phyloP scores from a whole-genome alignment of 2,888 invertebrate species.

The Bugula neritina region DNA sequence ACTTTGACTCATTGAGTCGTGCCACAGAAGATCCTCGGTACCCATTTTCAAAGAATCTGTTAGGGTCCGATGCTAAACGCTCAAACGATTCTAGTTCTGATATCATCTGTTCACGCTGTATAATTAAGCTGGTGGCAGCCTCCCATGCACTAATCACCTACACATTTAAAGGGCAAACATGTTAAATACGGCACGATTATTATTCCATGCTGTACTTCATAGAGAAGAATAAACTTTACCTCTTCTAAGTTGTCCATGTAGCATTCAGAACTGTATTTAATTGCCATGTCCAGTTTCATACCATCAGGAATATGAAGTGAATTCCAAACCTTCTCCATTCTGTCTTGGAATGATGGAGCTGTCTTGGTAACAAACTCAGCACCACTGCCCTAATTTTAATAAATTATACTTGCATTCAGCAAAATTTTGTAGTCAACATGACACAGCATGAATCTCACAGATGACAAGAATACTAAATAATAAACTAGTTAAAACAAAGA shows the following conservation, averaged over 20 bases:
- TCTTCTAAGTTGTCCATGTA: constrained; percentile 40
- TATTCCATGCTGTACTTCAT: too few relatives aligned
- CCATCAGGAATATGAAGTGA: constrained; percentile 48
- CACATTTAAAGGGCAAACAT: too few relatives aligned
- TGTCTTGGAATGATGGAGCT: constrained; percentile 37
- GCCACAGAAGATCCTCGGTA: constrained; percentile 46
- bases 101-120: constrained; percentile 45
- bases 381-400: background rate
- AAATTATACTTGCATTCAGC: too few relatives aligned
- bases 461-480: too few relatives aligned
- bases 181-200: too few relatives aligned
- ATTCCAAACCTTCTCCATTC: constrained; percentile 50
- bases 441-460: too few relatives aligned
- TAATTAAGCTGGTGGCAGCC: constrained; percentile 41
- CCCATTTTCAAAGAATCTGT: constrained; percentile 51
- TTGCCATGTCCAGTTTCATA: constrained; percentile 52
- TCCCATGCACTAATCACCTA: constrained; percentile 52
- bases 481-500: too few relatives aligned
- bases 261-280: constrained; percentile 50
- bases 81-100: constrained; percentile 51
- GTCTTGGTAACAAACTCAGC: background rate
- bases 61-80: constrained; percentile 50
- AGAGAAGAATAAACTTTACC: too few relatives aligned
- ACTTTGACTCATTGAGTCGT: constrained; percentile 46
- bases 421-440: too few relatives aligned